phyloP scores from a whole-genome alignment of 2,113 vertebrate species.

The Okapia johnstoni region DNA sequence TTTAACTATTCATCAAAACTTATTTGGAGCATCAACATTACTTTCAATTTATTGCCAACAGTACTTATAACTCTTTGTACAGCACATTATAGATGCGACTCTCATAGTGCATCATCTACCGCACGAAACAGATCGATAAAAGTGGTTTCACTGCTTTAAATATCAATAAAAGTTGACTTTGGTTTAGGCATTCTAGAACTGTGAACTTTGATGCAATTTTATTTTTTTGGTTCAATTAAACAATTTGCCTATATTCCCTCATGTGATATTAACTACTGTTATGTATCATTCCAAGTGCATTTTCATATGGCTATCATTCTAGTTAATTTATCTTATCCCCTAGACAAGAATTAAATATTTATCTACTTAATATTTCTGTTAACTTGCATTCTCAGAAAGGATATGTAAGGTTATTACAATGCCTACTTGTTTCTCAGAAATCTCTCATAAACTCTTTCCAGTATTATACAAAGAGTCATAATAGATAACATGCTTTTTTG shows the following conservation, averaged over 20 bases:
- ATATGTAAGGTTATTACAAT: slow-evolving; percentile 46
- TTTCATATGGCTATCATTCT: slow-evolving; percentile 57
- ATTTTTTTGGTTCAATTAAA: slow-evolving; percentile 55
- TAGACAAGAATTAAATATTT: slow-evolving; percentile 75
- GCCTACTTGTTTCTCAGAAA: slow-evolving; percentile 66
- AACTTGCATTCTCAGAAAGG: slow-evolving; percentile 70
- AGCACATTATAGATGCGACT: slow-evolving; percentile 37
- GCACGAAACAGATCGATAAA: slow-evolving; percentile 17
- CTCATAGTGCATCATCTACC: slow-evolving; percentile 38
- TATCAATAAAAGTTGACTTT: slow-evolving; percentile 64
- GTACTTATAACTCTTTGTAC: not conserved
- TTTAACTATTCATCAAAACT: not conserved
- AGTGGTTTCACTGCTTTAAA: slow-evolving; percentile 53
- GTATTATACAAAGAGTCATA: not conserved
- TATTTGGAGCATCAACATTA: not conserved
- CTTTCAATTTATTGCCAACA: not conserved
- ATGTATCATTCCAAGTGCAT: slow-evolving; percentile 57
- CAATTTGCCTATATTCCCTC: slow-evolving; percentile 68
- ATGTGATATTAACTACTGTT: slow-evolving; percentile 49
- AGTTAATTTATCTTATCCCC: slow-evolving; percentile 56
- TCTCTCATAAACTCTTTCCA: slow-evolving; percentile 40
- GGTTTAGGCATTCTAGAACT: slow-evolving; percentile 61
- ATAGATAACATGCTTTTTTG: not conserved
- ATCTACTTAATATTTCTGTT: slow-evolving; percentile 69
- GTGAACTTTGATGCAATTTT: slow-evolving; percentile 60